A percentile compares a stretch with the other conserved stretches of the same genome.
phyloP scores from a whole-genome alignment of 2,888 invertebrate species.

The Hirtodrosophila cameraria region DNA sequence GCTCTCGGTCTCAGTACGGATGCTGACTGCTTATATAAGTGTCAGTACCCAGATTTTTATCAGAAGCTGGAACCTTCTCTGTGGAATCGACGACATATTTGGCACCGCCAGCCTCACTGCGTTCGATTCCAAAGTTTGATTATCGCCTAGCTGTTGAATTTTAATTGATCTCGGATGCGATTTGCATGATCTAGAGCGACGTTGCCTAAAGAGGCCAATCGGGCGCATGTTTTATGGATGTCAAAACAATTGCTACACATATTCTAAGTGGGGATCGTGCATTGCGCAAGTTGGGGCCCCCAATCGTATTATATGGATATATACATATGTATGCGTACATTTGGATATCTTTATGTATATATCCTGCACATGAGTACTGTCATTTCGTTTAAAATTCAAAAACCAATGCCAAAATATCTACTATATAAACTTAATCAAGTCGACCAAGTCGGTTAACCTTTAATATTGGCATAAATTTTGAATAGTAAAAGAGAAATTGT shows the following conservation, averaged over 20 bases:
- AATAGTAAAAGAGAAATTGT: no score
- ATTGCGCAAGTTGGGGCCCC: conserved; percentile 66
- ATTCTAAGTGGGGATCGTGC: conserved; percentile 59
- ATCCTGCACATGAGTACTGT: conserved; percentile 35
- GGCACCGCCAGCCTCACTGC: conserved; percentile 58
- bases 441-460: no score
- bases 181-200: conserved; percentile 72
- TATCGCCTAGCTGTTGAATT: conserved; percentile 69
- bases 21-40: conserved; percentile 78
- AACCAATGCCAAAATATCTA: conserved; percentile 50
- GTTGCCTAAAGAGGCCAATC: conserved; percentile 75
- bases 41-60: conserved; percentile 64
- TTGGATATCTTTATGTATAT: conserved; percentile 25
- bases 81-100: conserved; percentile 57
- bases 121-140: conserved; percentile 54
- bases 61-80: conserved; percentile 22
- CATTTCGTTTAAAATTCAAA: conserved; percentile 29
- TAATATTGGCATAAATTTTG: no score
- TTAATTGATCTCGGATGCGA: conserved; percentile 68
- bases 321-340: conserved; percentile 7
- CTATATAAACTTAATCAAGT: conserved; percentile 2
- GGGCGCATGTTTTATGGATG: conserved; percentile 77
- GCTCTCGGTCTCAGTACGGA: conserved; percentile 49
- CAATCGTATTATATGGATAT: neutral
- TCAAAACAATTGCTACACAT: conserved; percentile 76